Conservation (phyloP, 2,113 vertebrate species). For the Oreotrochilus melanogaster region DNA sequence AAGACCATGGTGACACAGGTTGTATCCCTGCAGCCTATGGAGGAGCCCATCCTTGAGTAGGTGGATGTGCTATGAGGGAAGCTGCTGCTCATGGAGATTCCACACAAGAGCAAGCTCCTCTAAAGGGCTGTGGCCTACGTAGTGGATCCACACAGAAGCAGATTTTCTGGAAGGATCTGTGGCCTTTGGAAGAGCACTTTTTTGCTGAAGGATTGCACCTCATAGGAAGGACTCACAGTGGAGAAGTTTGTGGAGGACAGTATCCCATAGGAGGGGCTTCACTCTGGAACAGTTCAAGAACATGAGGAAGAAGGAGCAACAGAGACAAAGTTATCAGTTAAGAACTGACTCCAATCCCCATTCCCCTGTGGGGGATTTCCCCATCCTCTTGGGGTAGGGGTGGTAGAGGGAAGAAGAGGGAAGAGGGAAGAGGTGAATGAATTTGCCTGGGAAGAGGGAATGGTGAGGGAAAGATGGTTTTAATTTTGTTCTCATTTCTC, state of each 20-base stretch:
- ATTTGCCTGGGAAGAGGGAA: not conserved
- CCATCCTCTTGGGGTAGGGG: not conserved
- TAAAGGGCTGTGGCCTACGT: not conserved
- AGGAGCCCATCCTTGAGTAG: fast-evolving
- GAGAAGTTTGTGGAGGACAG: not conserved
- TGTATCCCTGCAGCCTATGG: fast-evolving
- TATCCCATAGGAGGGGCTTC: not conserved
- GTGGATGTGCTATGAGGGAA: too few relatives aligned
- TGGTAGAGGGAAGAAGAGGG: too few relatives aligned
- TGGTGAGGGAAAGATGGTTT: not conserved
- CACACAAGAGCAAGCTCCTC: not conserved
- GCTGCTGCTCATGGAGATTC: not conserved
- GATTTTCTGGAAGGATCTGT: not conserved
- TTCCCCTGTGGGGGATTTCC: not conserved
- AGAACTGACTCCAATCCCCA: not conserved
- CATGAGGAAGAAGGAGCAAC: not conserved
- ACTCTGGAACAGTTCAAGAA: not conserved
- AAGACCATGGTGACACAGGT: fast-evolving
- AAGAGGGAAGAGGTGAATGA: too few relatives aligned
- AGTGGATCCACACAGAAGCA: not conserved
- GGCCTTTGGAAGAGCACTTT: not conserved
- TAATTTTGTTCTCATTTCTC: not conserved
- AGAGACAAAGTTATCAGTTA: not conserved
- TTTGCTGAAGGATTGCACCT: not conserved
- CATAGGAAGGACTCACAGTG: not conserved